Percentiles rank a stretch among this genome's conserved stretches.
phyloP scores from a whole-genome alignment of 2,113 vertebrate genomes.

The Meriones unguiculatus region DNA sequence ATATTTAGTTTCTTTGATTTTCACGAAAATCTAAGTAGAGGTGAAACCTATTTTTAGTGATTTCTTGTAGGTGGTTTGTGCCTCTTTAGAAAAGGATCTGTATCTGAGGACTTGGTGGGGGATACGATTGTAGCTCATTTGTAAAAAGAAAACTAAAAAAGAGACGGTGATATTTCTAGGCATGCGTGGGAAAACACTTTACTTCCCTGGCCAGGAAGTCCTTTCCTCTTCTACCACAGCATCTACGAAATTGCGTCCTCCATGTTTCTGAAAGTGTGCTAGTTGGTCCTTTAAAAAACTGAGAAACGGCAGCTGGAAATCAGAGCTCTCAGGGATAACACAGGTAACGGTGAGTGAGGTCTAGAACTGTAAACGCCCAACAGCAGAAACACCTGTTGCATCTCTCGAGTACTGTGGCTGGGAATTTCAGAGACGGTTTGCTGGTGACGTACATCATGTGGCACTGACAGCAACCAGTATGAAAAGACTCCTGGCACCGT shows the following conservation, averaged over 20 bases:
- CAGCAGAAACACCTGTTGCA: not conserved
- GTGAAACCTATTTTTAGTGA: constrained; percentile 11
- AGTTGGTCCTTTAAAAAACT: not conserved
- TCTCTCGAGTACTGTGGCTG: not conserved
- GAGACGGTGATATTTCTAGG: not conserved
- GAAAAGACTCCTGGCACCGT: not conserved
- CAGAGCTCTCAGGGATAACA: not conserved
- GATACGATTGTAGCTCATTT: constrained; percentile 33
- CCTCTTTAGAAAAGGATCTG: constrained; percentile 7
- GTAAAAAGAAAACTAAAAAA: constrained; percentile 15
- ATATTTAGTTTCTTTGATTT: constrained; percentile 46
- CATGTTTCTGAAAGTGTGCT: not conserved
- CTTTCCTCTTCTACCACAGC: not conserved
- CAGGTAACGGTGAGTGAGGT: not conserved
- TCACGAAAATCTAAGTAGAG: not conserved
- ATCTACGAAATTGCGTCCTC: not conserved
- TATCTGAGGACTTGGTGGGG: not conserved
- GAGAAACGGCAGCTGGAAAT: not conserved
- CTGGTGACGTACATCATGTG: not conserved
- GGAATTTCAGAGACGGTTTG: not conserved
- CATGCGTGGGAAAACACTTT: constrained; percentile 4
- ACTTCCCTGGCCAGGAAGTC: not conserved
- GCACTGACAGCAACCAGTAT: not conserved
- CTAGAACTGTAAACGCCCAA: not conserved
- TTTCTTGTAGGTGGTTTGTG: constrained; percentile 20